These are phyloP conservation scores for Oryctolagus cuniculus DNA, from an alignment of 2,113 vertebrate genomes.

Conservation along the genomic window DNA sequence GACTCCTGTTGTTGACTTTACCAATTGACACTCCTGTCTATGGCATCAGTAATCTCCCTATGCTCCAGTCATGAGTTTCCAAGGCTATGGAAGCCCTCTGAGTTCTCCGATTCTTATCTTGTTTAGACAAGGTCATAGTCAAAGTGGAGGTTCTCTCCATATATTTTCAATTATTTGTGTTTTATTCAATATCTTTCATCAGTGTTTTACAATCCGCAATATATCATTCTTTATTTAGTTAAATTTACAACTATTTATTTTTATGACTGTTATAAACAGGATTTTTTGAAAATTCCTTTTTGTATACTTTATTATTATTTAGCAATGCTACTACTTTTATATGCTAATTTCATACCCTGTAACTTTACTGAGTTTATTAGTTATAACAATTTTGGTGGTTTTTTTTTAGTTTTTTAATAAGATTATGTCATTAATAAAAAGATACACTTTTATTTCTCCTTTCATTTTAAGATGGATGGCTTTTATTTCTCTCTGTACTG, in stretches of 20 bases:
- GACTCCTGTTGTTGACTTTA: no score
- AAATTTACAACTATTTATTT: no score
- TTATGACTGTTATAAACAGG: no score
- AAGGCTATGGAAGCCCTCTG: no score
- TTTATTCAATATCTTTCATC: background rate
- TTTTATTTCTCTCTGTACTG: background rate
- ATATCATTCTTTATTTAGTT: background rate
- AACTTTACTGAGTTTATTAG: background rate
- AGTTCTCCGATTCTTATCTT: no score
- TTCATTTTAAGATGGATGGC: background rate
- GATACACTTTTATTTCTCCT: background rate
- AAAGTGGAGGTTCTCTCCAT: no score
- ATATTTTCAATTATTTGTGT: background rate
- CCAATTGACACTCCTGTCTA: no score
- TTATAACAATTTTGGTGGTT: background rate
- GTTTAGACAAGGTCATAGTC: no score
- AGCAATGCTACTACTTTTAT: no score
- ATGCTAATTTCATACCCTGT: background rate
- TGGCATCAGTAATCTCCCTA: no score
- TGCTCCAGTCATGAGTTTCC: no score
- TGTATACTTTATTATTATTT: background rate
- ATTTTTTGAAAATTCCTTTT: no score
- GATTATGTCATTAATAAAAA: background rate
- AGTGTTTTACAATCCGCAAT: background rate
- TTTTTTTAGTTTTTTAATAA: background rate